Evolutionary conservation across 2,797 vertebrate genomes (phyloP).

Genomic region (Melopsittacus undulatus): DNA sequence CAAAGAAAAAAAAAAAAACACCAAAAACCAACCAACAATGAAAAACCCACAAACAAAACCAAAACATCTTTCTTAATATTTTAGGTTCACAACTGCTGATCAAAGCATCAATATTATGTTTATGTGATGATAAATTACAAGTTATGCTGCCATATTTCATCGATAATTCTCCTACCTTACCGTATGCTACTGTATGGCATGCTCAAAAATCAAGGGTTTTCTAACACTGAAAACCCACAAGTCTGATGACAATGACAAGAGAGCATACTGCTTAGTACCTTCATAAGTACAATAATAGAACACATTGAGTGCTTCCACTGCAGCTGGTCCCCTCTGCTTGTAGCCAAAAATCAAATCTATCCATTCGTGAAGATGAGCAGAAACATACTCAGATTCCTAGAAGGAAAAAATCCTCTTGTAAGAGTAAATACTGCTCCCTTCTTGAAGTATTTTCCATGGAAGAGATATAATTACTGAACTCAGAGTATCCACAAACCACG

Average conservation of each 20-base stretch:
- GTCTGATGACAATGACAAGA: neutral
- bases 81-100: neutral
- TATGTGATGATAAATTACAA: neutral
- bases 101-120: neutral
- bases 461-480: neutral
- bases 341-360: conserved; percentile 96
- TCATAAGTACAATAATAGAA: conserved; percentile 96
- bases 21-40: neutral
- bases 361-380: conserved; percentile 95
- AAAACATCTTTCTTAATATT: neutral
- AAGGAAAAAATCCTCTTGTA: conserved; percentile 1
- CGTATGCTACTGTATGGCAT: neutral
- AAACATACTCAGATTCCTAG: conserved; percentile 93
- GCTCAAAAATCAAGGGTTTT: neutral
- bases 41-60: neutral
- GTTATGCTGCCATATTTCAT: neutral
- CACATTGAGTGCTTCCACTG: conserved; percentile 92
- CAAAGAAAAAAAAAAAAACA: neutral
- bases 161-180: neutral
- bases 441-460: neutral
- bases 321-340: conserved; percentile 93
- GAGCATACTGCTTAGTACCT: conserved; percentile 73
- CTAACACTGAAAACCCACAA: neutral
- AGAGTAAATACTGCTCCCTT: neutral
- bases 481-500: neutral